Evolutionary conservation across 2,888 invertebrate genomes (phyloP).

Genomic region (Apodemia hepburni): DNA sequence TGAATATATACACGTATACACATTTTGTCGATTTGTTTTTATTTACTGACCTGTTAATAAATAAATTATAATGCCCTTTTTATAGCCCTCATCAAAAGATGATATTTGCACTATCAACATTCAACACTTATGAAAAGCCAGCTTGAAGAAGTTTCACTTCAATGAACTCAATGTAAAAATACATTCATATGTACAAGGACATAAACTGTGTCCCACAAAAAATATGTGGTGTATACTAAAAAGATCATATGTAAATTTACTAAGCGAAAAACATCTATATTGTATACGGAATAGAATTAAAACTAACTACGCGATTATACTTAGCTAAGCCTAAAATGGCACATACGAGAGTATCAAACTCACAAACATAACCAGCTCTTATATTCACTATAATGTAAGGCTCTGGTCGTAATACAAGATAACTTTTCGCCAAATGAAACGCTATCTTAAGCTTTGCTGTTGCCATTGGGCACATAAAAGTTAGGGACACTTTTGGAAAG

Average conservation of each 20-base stretch:
- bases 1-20: no score
- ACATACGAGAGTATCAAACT: constrained; percentile 46
- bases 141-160: neutral
- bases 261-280: constrained; percentile 35
- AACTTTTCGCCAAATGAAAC: neutral
- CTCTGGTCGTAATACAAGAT: constrained; percentile 25
- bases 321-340: constrained; percentile 69
- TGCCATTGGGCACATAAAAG: no score
- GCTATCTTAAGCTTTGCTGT: no score
- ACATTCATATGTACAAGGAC: constrained; percentile 9
- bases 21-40: no score
- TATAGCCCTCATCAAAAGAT: no score
- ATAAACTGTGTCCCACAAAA: neutral
- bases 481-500: no score
- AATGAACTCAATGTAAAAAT: neutral
- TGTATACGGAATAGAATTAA: constrained; percentile 47
- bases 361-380: constrained; percentile 48
- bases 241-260: constrained; percentile 30
- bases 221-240: neutral
- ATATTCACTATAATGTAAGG: constrained; percentile 19
- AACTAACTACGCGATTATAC: constrained; percentile 58
- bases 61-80: no score
- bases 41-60: no score
- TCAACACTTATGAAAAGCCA: no score
- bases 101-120: no score